phyloP scores from a whole-genome alignment of 2,797 vertebrate genomes.

The Prunella strophiata region DNA sequence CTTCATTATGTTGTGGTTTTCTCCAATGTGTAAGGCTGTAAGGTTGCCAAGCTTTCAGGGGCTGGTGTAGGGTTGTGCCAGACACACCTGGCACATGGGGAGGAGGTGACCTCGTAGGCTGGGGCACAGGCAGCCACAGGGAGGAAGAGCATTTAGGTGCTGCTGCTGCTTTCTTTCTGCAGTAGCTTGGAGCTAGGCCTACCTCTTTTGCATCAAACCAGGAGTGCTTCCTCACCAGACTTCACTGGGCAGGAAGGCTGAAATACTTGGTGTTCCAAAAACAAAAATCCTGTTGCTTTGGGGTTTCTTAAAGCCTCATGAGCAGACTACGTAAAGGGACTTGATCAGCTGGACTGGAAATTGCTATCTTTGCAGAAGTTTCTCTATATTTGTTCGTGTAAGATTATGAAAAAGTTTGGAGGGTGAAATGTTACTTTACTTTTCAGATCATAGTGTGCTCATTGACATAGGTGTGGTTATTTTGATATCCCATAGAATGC shows the following conservation, averaged over 20 bases:
- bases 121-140: rapidly evolving
- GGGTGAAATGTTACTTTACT: background rate
- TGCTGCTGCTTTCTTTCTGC: background rate
- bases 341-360: background rate
- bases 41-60: background rate
- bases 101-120: background rate
- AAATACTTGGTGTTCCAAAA: background rate
- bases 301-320: background rate
- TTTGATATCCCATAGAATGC: background rate
- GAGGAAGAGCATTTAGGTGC: background rate
- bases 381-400: background rate
- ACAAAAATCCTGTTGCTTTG: background rate
- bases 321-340: background rate
- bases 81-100: background rate
- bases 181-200: background rate
- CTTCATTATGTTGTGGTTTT: slow-evolving; percentile 3
- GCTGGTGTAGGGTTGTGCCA: background rate
- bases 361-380: background rate
- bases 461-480: background rate
- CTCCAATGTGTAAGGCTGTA: background rate
- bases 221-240: background rate
- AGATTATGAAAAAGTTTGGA: background rate
- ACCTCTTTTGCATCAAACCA: background rate
- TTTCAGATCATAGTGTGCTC: background rate
- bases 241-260: background rate